These are phyloP conservation scores for Sander vitreus DNA, from an alignment of 2,113 vertebrate species.

Conservation along the genomic window DNA sequence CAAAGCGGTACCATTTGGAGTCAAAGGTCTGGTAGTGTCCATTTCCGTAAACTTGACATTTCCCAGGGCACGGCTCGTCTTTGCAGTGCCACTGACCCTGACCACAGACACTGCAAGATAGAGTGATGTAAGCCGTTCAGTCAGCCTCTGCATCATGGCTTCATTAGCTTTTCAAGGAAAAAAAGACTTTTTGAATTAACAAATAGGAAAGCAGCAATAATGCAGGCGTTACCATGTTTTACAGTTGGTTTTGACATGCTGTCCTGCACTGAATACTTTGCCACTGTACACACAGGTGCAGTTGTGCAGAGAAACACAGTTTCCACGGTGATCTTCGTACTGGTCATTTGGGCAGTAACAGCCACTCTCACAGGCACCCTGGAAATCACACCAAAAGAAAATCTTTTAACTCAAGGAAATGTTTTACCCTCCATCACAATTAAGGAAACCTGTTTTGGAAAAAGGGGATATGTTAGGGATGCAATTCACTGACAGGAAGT, in stretches of 20 bases:
- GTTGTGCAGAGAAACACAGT: slow-evolving; percentile 72
- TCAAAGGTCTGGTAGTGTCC: slow-evolving; percentile 86
- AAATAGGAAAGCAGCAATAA: neutral
- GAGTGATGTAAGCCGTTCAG: neutral
- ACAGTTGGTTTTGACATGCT: slow-evolving; percentile 70
- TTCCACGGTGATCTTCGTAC: slow-evolving; percentile 79
- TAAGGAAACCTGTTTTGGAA: neutral
- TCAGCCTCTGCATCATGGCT: neutral
- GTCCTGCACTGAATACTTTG: slow-evolving; percentile 65
- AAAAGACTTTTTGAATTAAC: accelerated
- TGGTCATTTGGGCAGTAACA: slow-evolving; percentile 79
- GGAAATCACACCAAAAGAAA: slow-evolving; percentile 5
- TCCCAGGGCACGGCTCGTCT: slow-evolving; percentile 69
- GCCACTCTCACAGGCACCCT: slow-evolving; percentile 75
- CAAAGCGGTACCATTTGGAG: slow-evolving; percentile 80
- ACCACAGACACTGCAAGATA: slow-evolving; percentile 68
- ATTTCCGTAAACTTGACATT: slow-evolving; percentile 85
- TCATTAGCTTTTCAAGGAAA: neutral
- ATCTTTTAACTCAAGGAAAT: neutral
- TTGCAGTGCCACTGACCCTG: slow-evolving; percentile 78
- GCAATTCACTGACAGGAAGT: neutral
- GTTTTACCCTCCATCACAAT: neutral
- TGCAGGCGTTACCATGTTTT: slow-evolving; percentile 73
- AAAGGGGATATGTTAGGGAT: neutral
- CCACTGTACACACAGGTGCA: slow-evolving; percentile 81